Base-by-base conservation (phyloP, 1,140 invertebrate species). In the Bicyclus anynana region DNA sequence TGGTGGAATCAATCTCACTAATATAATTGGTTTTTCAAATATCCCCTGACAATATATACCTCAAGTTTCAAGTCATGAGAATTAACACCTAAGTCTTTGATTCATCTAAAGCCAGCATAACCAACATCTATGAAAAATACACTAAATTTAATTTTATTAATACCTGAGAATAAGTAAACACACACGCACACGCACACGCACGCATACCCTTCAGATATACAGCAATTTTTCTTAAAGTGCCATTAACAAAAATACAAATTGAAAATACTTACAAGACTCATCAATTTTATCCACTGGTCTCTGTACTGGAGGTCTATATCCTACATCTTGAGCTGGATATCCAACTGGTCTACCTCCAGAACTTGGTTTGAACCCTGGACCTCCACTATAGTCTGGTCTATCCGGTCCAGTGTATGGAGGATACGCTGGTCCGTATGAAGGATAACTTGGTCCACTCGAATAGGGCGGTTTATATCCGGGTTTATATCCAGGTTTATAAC, bases 251-350 rank as follows among this genome's bases (percentile, higher is more conserved):
- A 33, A 9, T 3, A 12, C 4, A 47, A 23, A 23, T 7, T 23
- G 23, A 23, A 23, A 23, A 23, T 37, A 78, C 77, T 78, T 69
- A 82, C 80, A 67, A 7, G 69, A 60, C 52, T 73, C 74, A 53
- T 69, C 62, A 46, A 64, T 68, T 37, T 62, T 54, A 49, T 70
- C 56, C 14, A 57, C 56, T 6, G 71, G 69, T 65, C 54, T 67
- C 0, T 38, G 16, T 48, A 18, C 47, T 13, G 12, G n/a, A 1
- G 67, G 71, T 48, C 56, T 62, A 29, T 48, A 47, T 16, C 48
- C 49, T 21, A 55, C 18, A 17, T 59, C 21, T 35, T 29, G 42
- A 18, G 37, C 49, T 47, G 55, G 18, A 44, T 44, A 20, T 7
- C 29, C 29, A 10, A 9, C 14, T 44, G 17, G 14, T 20, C 40